phyloP scores from a whole-genome alignment of 92 coral and sea anemone species.

The Montipora capitata region DNA sequence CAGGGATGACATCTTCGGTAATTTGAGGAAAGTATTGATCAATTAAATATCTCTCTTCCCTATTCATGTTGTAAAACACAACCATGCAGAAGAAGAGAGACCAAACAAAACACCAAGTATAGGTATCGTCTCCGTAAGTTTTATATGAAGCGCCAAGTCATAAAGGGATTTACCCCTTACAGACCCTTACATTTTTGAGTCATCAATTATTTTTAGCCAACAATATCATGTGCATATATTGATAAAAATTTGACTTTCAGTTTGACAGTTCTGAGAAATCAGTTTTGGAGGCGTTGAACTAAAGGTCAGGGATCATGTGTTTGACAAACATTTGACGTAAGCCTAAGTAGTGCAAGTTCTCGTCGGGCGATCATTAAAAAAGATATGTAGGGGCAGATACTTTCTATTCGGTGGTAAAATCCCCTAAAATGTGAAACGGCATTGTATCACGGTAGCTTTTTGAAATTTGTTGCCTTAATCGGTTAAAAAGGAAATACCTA shows the following conservation, averaged over 20 bases:
- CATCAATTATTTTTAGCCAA: neutral
- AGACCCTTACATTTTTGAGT: neutral
- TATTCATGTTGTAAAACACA: constrained; percentile 52
- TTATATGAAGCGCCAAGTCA: neutral
- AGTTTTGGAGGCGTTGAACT: neutral
- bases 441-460: too few relatives aligned
- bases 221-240: neutral
- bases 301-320: neutral
- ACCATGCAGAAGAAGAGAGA: neutral
- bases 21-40: constrained; percentile 36
- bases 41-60: constrained; percentile 56
- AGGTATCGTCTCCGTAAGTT: neutral
- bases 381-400: too few relatives aligned
- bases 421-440: too few relatives aligned
- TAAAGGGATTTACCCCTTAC: neutral
- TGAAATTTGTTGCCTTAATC: too few relatives aligned
- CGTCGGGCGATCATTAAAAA: too few relatives aligned
- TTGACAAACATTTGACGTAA: too few relatives aligned
- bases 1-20: constrained; percentile 66
- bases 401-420: too few relatives aligned
- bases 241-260: neutral
- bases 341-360: too few relatives aligned
- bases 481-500: too few relatives aligned
- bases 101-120: neutral
- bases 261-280: neutral